A percentile compares a stretch with the other conserved stretches of the same genome.
Conservation (phyloP, 2,888 invertebrate genomes). For the Brachyptera risi region DNA sequence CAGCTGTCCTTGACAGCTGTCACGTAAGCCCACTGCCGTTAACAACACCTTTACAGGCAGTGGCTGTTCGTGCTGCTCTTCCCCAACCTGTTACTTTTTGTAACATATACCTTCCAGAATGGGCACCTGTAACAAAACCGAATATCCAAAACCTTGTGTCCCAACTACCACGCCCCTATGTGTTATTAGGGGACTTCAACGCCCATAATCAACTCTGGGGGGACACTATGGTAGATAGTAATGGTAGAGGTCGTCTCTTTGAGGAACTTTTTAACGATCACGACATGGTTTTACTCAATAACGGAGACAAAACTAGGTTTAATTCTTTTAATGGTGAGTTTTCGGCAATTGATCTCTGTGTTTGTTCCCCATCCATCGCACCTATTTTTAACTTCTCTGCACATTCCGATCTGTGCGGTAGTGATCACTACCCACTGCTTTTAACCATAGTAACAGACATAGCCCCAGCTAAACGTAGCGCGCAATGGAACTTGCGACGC, state of each 20-base stretch:
- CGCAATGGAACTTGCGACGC: not conserved
- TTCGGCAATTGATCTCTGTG: not conserved
- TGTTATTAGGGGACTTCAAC: constrained; percentile 11
- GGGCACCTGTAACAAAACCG: not conserved
- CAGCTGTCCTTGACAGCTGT: not conserved
- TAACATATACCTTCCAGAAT: not conserved
- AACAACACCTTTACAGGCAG: not conserved
- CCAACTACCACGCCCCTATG: not conserved
- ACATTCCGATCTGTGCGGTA: not conserved
- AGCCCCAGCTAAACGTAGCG: not conserved
- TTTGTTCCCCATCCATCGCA: not conserved
- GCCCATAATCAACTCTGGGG: constrained; percentile 17
- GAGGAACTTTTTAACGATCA: not conserved
- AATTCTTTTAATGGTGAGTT: too few species aligned
- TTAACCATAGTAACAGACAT: not conserved
- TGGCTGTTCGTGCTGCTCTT: not conserved
- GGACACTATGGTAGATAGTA: not conserved
- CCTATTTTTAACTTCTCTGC: not conserved
- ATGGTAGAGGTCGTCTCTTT: constrained; percentile 12
- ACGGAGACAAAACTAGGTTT: not conserved
- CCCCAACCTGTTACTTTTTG: not conserved
- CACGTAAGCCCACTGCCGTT: not conserved
- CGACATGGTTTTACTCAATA: not conserved
- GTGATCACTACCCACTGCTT: not conserved
- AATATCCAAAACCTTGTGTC: not conserved